These are phyloP conservation scores for Tachycineta bicolor DNA, from an alignment of 2,113 vertebrate genomes.

Conservation along the genomic window DNA sequence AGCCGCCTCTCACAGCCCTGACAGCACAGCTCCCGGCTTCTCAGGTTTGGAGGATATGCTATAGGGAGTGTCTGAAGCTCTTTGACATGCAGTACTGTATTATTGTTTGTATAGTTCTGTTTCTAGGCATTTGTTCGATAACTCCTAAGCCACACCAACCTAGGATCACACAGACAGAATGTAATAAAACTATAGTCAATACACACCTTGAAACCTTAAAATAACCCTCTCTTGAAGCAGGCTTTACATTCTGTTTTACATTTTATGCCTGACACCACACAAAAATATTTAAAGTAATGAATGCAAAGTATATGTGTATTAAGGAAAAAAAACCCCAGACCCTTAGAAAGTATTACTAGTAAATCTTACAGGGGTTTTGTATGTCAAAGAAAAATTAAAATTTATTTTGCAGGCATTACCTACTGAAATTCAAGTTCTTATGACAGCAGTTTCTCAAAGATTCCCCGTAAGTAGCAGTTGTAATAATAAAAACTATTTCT, in stretches of 20 bases:
- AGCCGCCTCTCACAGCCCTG: background rate
- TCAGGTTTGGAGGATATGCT: background rate
- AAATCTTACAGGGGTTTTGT: background rate
- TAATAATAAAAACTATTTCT: background rate
- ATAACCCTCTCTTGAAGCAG: background rate
- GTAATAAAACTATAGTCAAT: background rate
- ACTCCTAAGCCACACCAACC: background rate
- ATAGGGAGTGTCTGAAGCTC: rapidly evolving
- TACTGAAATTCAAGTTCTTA: background rate
- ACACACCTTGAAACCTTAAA: background rate
- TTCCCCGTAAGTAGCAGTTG: background rate
- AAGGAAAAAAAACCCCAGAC: background rate
- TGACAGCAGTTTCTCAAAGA: background rate
- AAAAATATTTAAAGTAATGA: background rate
- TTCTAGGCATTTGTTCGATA: background rate
- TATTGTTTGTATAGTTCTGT: background rate
- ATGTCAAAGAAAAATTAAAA: background rate
- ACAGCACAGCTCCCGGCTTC: rapidly evolving
- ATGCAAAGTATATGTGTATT: background rate
- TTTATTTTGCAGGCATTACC: background rate
- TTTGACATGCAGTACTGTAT: background rate
- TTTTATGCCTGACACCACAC: background rate
- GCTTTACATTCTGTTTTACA: background rate
- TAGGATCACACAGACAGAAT: background rate
- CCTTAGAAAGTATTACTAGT: background rate